Evolutionary conservation across 1,140 invertebrate species (phyloP), one percentile per base, ranked within the genome.

Genomic region (Panulirus ornatus): DNA sequence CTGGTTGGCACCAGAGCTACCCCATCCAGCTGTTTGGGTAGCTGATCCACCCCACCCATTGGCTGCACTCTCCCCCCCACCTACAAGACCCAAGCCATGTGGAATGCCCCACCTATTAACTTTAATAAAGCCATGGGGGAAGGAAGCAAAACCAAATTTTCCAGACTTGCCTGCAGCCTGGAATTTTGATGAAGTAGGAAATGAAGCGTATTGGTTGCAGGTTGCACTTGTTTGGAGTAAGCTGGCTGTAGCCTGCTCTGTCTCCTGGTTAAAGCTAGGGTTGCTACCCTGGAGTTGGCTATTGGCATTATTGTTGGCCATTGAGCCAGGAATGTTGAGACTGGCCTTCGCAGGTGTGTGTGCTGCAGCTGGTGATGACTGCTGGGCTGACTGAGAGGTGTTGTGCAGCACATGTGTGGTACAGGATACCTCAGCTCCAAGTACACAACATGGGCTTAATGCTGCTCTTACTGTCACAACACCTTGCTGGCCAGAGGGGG

Each of bases 51-150:
- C 92, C 92, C 92, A 92, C 27, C 92, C 92, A 75, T 92, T 92
- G 85, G 92, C 86, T 40, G 92, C 90, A 36, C 84, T 91, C 82
- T 92, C 92, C 40, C 92, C 92, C 38, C 92, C 92, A 16, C 92
- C 92, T 38, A 86, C 47, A 63, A 92, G 87, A n/a, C 92, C 92
- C 83, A 92, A 79, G 63, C 92, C 92, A 42, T 76, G 81, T 51
- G 92, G 92, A 89, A 92, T 92, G 92, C 92, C 92, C 92, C 92
- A 92, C 54, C 87, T 88, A 86, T 92, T 92, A 83, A 91, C 87
- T 78, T 88, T 63, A 76, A 88, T 58, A 51, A 76, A 71, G 84
- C 75, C 78, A 54, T 83, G 84, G 79, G 84, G 85, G 81, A 84
- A 88, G 71, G 78, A 79, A 91, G 84, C 81, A 84, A 91, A 88